Conservation (phyloP, 2,113 vertebrate genomes). For the Ptyas mucosa region DNA sequence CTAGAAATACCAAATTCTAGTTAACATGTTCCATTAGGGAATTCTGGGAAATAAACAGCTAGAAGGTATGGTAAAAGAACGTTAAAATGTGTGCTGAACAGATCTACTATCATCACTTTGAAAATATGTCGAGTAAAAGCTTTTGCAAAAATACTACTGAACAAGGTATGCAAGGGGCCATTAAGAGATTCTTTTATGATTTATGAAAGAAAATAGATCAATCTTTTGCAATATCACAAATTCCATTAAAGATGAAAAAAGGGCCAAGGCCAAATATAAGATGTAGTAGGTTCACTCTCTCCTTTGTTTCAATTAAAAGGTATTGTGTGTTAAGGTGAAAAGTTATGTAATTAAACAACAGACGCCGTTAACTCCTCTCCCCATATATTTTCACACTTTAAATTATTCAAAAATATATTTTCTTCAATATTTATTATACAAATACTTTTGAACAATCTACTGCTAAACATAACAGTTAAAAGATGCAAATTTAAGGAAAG, state of each 20-base stretch:
- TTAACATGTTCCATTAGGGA: neutral
- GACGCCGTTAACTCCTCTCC: neutral
- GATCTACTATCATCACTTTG: neutral
- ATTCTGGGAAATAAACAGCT: neutral
- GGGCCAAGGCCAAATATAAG: neutral
- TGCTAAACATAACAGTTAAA: neutral
- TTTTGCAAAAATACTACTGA: neutral
- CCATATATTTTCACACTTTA: neutral
- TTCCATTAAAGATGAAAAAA: neutral
- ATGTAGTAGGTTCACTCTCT: neutral
- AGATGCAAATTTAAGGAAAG: neutral
- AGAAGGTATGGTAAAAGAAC: neutral
- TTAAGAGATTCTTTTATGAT: neutral
- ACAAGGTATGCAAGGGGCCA: neutral
- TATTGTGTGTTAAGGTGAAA: neutral
- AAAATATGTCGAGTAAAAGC: neutral
- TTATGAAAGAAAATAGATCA: neutral
- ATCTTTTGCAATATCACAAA: neutral
- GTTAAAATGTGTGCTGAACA: neutral
- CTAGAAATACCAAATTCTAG: neutral
- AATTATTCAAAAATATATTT: neutral
- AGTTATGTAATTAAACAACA: neutral
- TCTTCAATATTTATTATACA: neutral
- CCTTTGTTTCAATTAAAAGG: neutral
- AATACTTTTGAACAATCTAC: neutral